Conservation (phyloP, 2,797 vertebrate genomes). For the Allobates femoralis region DNA sequence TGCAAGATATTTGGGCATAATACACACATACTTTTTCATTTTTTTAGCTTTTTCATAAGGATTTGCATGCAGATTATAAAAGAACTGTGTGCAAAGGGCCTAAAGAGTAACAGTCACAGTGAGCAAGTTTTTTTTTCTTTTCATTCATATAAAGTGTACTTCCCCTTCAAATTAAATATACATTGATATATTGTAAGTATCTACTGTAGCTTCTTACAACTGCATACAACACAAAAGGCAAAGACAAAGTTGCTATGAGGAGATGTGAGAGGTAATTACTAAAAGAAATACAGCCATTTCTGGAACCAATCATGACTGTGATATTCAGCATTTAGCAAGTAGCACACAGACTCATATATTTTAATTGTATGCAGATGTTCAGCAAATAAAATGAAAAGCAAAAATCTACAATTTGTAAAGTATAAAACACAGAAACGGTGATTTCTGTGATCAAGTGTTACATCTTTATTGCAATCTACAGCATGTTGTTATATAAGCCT, state of each 20-base stretch:
- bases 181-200: not conserved
- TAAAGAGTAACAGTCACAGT: not conserved
- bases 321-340: not conserved
- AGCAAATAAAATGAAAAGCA: not conserved
- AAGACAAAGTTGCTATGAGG: not conserved
- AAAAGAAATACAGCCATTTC: not conserved
- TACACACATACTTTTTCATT: no score
- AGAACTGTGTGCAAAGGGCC: no score
- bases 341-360: not conserved
- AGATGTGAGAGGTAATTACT: not conserved
- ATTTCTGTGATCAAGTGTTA: conserved; percentile 17
- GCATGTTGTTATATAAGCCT: conserved; percentile 28
- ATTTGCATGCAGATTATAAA: no score
- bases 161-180: not conserved
- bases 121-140: not conserved
- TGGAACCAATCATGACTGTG: not conserved
- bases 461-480: conserved; percentile 41
- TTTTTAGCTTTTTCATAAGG: no score
- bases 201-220: not conserved
- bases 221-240: not conserved
- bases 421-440: not conserved
- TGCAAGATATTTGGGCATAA: no score
- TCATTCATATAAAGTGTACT: not conserved
- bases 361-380: conserved; percentile 8
- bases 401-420: not conserved